These are phyloP conservation scores for Rhopalosiphum padi DNA, from an alignment of 1,140 invertebrate genomes.

Conservation along the genomic window DNA sequence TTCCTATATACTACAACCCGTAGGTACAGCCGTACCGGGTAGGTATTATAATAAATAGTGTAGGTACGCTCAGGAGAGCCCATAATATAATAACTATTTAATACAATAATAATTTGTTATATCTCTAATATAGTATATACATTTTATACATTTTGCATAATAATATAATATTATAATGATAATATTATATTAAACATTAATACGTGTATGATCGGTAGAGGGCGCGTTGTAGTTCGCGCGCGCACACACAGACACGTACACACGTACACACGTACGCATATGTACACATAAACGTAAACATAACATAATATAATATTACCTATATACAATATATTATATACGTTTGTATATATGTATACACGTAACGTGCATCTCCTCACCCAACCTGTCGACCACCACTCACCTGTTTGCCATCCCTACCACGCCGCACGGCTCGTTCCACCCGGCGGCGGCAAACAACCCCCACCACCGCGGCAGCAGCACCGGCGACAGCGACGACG, in stretches of 20 bases:
- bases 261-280: background rate
- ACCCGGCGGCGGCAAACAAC: constrained; percentile 31
- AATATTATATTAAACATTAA: background rate
- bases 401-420: constrained; percentile 14
- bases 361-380: background rate
- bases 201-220: background rate
- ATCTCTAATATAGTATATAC: too few relatives aligned
- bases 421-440: background rate
- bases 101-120: background rate
- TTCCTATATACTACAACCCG: background rate
- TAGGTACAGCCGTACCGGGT: too few relatives aligned
- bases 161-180: background rate
- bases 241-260: background rate
- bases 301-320: constrained; percentile 15
- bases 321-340: constrained; percentile 2
- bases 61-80: accelerated
- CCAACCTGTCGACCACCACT: constrained; percentile 8
- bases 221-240: background rate
- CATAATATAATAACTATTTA: background rate
- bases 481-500: background rate
- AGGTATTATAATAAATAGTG: background rate
- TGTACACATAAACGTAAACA: background rate
- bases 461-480: constrained; percentile 17
- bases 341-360: background rate
- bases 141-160: too few relatives aligned